These are phyloP conservation scores for Epizoanthus stellaris DNA, from an alignment of 92 coral and sea anemone species.

Conservation along the genomic window DNA sequence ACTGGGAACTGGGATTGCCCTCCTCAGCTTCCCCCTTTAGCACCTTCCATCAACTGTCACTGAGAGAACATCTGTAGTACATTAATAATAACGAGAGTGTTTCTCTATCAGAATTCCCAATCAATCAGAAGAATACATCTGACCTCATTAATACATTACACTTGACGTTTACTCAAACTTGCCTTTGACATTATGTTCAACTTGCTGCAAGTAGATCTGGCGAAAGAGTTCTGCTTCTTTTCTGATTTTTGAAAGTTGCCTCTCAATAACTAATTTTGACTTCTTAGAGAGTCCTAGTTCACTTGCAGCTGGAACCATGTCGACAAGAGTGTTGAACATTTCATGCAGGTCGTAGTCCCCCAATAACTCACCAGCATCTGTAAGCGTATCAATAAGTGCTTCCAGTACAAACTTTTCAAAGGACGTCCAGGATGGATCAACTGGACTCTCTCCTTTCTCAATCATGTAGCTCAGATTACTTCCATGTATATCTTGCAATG, in stretches of 20 bases:
- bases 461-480: conserved; percentile 1
- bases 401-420: conserved; percentile 21
- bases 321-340: conserved; percentile 14
- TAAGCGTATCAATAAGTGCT: conserved; percentile 4
- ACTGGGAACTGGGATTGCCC: no score
- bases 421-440: conserved; percentile 24
- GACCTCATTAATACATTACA: no score
- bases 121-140: no score
- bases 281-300: conserved; percentile 21
- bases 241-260: conserved; percentile 10
- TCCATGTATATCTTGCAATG: conserved; percentile 3
- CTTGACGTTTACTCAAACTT: not conserved
- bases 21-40: no score
- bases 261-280: not conserved
- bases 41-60: no score
- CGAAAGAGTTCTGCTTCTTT: conserved; percentile 22
- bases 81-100: no score
- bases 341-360: conserved; percentile 1
- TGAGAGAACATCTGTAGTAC: no score
- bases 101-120: no score
- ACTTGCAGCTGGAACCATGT: not conserved
- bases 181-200: conserved; percentile 6
- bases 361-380: conserved; percentile 2
- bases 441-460: conserved; percentile 12
- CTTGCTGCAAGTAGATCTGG: conserved; percentile 14